Evolutionary conservation across 1,140 invertebrate species (phyloP), one percentile per base, ranked within the genome.

Genomic region (Halictus rubicundus): DNA sequence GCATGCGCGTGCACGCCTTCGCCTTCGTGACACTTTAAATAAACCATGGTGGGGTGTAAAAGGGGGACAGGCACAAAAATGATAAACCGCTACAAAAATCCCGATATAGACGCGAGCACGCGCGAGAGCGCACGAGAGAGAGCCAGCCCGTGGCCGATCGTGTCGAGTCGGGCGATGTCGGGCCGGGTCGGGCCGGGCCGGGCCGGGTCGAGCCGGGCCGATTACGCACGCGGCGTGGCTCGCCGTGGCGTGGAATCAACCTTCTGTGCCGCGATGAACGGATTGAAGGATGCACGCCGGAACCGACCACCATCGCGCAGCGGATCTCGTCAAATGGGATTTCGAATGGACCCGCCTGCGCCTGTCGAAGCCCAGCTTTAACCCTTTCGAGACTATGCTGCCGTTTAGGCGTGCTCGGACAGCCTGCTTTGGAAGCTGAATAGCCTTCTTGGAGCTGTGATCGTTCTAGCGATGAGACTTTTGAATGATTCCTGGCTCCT

Each of bases 21-120:
- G 81, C 76, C 72, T 85, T 59, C 83, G 83, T 85, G 83, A 85
- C 83, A 85, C 83, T 85, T 85, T 84, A 85, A 85, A 85, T 84
- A 85, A 85, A 85, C 83, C 71, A 77, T 73, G 83, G 78, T 78
- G 64, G 79, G 73, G 79, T 81, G 72, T 32, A 65, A 85, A 74
- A 70, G 83, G 83, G 69, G 78, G 60, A 60, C 69, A 68, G 78
- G 65, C 68, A 84, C 69, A 84, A 81, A 85, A 85, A 85, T 84
- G 78, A 85, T 81, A 85, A 85, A 85, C 83, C 78, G 73, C 78
- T 85, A 81, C 69, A 85, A 85, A 85, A 81, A 81, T 85, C 80
- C 82, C 78, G 78, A 84, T 81, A 83, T 80, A 84, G 83, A 83
- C 54, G 81, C 49, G 77, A 27, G 77, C 68, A 39, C 69, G 72